Conservation (phyloP, 1,140 invertebrate genomes). For the Leptopilina clavipes region DNA sequence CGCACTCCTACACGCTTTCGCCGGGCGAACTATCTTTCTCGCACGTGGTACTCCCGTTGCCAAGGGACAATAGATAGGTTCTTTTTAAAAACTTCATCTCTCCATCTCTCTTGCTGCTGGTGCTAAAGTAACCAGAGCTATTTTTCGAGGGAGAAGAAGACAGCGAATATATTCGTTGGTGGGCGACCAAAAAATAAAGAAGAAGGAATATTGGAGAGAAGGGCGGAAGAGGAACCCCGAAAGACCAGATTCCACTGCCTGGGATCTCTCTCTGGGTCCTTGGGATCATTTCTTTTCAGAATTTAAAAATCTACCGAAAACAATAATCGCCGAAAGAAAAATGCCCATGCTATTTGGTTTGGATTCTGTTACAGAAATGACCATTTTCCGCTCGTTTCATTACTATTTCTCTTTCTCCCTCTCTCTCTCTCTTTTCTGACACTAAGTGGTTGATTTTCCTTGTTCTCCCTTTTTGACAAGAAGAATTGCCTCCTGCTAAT, state of each 20-base stretch:
- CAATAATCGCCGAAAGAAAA: constrained; percentile 19
- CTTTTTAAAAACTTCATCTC: constrained; percentile 32
- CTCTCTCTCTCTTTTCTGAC: background rate
- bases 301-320: background rate
- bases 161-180: constrained; percentile 26
- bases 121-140: constrained; percentile 7
- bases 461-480: background rate
- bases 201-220: background rate
- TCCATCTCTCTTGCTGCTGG: constrained; percentile 26
- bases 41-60: background rate
- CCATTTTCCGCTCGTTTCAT: constrained; percentile 33
- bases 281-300: background rate
- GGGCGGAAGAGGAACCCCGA: constrained; percentile 23
- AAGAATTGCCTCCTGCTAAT: constrained; percentile 7
- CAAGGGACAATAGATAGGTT: background rate
- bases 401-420: constrained; percentile 8
- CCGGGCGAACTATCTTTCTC: constrained; percentile 24
- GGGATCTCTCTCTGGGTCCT: background rate
- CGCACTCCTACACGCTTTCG: constrained; percentile 30
- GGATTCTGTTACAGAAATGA: constrained; percentile 19
- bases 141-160: background rate
- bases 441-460: constrained; percentile 18
- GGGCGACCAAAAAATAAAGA: background rate
- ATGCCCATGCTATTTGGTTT: constrained; percentile 14
- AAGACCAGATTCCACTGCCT: background rate